Conservation (phyloP, 1,140 invertebrate genomes). For the Pseudomyrmex dendroicus region DNA sequence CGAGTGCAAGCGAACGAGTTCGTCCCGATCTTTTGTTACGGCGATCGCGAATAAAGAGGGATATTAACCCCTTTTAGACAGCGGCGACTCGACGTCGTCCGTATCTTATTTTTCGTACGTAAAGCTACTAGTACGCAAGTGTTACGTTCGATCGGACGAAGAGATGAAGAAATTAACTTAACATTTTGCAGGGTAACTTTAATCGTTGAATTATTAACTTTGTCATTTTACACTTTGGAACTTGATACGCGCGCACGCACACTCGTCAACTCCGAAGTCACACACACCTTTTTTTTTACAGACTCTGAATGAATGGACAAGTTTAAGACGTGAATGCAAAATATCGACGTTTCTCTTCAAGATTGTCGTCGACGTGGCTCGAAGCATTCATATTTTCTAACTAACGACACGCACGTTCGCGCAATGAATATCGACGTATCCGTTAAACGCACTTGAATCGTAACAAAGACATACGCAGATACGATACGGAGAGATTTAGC, state of each 20-base stretch:
- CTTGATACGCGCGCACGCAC: background rate
- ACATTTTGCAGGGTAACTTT: too few relatives aligned
- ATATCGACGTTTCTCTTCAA: constrained; percentile 10
- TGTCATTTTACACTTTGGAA: background rate
- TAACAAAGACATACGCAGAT: too few relatives aligned
- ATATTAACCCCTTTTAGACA: background rate
- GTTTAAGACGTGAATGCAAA: background rate
- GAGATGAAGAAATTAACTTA: constrained; percentile 15
- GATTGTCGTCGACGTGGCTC: background rate
- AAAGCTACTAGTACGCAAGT: background rate
- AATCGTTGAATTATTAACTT: background rate
- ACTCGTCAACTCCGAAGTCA: too few relatives aligned
- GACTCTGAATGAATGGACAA: background rate
- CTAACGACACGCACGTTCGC: background rate
- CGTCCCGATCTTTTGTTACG: background rate
- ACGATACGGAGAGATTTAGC: background rate
- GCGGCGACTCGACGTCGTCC: background rate
- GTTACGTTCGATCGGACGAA: background rate
- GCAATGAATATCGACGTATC: background rate
- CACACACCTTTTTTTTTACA: too few relatives aligned
- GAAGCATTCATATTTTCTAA: constrained; percentile 4
- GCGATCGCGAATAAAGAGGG: background rate
- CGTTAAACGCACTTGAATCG: background rate
- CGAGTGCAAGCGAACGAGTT: background rate
- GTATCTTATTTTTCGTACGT: background rate